These are phyloP conservation scores for Hirundo rustica DNA, from an alignment of 2,797 vertebrate genomes.

Conservation along the genomic window DNA sequence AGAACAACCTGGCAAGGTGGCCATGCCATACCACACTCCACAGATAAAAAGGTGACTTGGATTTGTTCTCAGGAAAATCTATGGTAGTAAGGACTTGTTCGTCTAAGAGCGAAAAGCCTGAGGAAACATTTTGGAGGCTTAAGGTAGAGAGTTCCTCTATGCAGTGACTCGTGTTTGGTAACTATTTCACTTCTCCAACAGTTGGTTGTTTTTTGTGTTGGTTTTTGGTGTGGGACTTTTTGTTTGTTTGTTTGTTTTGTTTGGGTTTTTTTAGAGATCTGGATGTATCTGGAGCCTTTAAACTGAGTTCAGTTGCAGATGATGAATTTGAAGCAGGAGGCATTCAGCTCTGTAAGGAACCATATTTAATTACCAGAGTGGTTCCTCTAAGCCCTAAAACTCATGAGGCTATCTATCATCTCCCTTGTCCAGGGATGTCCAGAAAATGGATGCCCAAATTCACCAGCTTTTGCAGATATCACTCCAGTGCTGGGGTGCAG, in stretches of 20 bases:
- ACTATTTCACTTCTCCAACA: not conserved
- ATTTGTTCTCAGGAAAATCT: not conserved
- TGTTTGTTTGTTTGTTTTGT: no score
- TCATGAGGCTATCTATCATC: not conserved
- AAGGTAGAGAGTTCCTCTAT: not conserved
- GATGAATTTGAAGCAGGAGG: not conserved
- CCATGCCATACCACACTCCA: not conserved
- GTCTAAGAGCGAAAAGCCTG: not conserved
- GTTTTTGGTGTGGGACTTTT: not conserved
- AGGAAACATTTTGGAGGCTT: not conserved
- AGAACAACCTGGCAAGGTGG: not conserved
- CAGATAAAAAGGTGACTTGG: not conserved
- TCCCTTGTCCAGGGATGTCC: not conserved
- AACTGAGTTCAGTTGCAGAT: not conserved
- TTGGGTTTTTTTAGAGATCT: not conserved
- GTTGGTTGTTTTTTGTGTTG: not conserved
- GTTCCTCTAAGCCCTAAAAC: not conserved
- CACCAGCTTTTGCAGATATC: not conserved
- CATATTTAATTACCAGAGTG: not conserved
- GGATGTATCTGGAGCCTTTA: not conserved
- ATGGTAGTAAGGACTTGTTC: not conserved
- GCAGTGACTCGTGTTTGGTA: not conserved
- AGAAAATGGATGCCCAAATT: not conserved
- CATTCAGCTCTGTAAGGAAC: not conserved
- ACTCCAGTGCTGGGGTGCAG: not conserved